A percentile compares a stretch with the other conserved stretches of the same genome.
These are phyloP conservation scores for Epinephelus malabaricus DNA, from an alignment of 2,797 vertebrate species.

Conservation along the genomic window DNA sequence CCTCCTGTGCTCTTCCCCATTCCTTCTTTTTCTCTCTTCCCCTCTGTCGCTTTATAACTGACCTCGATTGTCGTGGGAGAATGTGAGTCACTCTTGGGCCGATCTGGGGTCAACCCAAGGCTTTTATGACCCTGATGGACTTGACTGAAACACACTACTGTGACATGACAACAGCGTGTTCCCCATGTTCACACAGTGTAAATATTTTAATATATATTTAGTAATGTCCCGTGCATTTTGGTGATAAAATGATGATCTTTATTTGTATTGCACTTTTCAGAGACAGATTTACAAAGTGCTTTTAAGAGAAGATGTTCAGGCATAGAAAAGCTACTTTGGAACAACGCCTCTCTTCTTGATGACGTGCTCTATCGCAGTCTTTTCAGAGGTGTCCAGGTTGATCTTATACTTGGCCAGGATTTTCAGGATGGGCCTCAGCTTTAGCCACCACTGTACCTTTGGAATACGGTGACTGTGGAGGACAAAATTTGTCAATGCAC, in stretches of 20 bases:
- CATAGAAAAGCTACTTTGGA: conserved; percentile 60
- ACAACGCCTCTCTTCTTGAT: conserved; percentile 81
- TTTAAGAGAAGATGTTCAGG: conserved; percentile 28
- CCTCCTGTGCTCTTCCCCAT: too few species aligned
- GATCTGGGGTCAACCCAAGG: too few species aligned
- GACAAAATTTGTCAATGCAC: conserved; percentile 26
- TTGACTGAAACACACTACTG: too few species aligned
- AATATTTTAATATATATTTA: background rate
- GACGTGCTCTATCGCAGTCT: conserved; percentile 88
- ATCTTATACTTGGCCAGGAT: conserved; percentile 92
- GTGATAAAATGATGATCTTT: conserved; percentile 39
- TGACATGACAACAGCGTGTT: too few species aligned
- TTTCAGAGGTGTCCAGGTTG: conserved; percentile 88
- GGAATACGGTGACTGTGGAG: conserved; percentile 90
- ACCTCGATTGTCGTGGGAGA: too few species aligned
- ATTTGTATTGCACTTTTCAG: conserved; percentile 49
- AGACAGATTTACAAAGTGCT: conserved; percentile 43
- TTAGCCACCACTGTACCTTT: conserved; percentile 92
- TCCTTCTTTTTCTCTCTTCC: too few species aligned
- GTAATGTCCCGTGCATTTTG: background rate
- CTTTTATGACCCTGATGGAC: too few species aligned
- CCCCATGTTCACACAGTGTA: background rate
- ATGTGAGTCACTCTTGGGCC: too few species aligned
- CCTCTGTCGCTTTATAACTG: too few species aligned
- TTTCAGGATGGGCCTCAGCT: conserved; percentile 91